Percentiles rank a stretch among this genome's conserved stretches.
These are phyloP conservation scores for Aphelinus certus DNA, from an alignment of 1,140 invertebrate species.

Conservation along the genomic window DNA sequence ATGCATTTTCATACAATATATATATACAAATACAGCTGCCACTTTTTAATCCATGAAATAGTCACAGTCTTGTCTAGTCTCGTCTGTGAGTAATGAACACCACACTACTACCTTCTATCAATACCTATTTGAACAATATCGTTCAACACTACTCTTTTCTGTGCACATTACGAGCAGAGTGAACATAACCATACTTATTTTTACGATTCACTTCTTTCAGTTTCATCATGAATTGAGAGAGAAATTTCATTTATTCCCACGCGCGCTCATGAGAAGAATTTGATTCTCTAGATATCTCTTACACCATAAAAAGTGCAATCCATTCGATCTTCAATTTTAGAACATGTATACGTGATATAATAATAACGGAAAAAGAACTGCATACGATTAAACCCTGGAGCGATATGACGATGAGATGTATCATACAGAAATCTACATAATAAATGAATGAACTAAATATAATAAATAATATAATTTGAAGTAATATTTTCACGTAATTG, in stretches of 20 bases:
- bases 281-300: no score
- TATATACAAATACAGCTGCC: slow-evolving; percentile 15
- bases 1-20: no score
- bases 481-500: no score
- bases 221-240: neutral
- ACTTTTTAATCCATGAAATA: neutral
- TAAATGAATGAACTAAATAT: slow-evolving; percentile 6
- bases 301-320: slow-evolving; percentile 47
- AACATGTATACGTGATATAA: neutral
- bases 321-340: slow-evolving; percentile 39
- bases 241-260: neutral
- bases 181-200: slow-evolving; percentile 16
- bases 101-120: slow-evolving; percentile 24
- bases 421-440: neutral
- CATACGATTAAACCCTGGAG: neutral
- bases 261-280: no score
- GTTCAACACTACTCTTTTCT: slow-evolving; percentile 5
- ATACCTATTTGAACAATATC: slow-evolving; percentile 12
- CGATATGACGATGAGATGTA: neutral
- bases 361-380: neutral
- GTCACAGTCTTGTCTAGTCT: slow-evolving; percentile 20
- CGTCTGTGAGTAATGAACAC: slow-evolving; percentile 11
- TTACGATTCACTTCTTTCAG: neutral
- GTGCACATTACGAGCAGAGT: slow-evolving; percentile 19
- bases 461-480: no score